These are phyloP conservation scores for Monarcha castaneiventris DNA, from an alignment of 2,113 vertebrate genomes.

Conservation along the genomic window DNA sequence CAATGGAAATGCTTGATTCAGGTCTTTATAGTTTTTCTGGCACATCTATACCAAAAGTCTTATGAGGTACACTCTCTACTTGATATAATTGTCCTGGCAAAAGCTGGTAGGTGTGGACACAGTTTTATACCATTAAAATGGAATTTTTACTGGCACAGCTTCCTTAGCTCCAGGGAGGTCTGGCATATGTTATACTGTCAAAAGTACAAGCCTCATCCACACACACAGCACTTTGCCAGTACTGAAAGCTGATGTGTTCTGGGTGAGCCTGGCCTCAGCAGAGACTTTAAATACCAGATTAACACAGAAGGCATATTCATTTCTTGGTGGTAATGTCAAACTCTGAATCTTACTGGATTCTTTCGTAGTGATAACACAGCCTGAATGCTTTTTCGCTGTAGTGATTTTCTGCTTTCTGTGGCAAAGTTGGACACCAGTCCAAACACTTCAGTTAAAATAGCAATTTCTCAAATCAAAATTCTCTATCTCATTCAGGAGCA, in stretches of 20 bases:
- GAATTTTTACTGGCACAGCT: constrained; percentile 42
- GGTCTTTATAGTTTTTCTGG: not conserved
- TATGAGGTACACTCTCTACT: not conserved
- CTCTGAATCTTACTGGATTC: not conserved
- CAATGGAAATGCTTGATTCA: not conserved
- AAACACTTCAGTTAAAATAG: not conserved
- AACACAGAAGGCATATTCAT: not conserved
- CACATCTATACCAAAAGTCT: not conserved
- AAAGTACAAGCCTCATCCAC: not conserved
- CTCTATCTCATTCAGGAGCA: not conserved
- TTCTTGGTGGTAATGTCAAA: not conserved
- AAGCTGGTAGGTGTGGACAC: not conserved
- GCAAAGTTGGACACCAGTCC: not conserved
- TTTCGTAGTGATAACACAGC: not conserved
- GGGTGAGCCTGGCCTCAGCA: not conserved
- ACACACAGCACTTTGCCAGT: not conserved
- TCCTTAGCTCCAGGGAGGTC: constrained; percentile 54
- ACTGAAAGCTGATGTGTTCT: not conserved
- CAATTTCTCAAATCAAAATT: not conserved
- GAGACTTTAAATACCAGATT: not conserved
- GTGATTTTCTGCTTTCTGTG: not conserved
- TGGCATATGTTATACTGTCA: not conserved
- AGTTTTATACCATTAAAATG: not conserved
- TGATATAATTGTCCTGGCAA: constrained; percentile 31
- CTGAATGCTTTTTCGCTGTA: not conserved